Evolutionary conservation across 1,140 invertebrate species (phyloP).

Genomic region (Drosophila oshimai): DNA sequence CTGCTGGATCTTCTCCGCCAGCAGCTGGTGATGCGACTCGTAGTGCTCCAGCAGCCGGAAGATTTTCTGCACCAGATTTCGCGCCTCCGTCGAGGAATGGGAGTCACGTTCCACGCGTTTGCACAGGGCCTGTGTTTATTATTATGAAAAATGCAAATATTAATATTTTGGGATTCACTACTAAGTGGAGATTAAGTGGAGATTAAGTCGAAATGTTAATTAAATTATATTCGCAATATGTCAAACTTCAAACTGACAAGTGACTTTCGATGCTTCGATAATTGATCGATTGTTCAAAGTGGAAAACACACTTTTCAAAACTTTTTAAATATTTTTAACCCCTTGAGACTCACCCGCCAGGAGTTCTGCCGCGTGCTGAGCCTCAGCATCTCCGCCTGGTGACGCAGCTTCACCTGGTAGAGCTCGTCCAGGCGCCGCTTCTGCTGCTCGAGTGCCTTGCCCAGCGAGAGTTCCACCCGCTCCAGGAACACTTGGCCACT

Average conservation of each 20-base stretch:
- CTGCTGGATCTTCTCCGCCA: conserved; percentile 58
- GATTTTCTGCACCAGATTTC: conserved; percentile 61
- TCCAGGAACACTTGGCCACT: conserved; percentile 70
- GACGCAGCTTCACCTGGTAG: conserved; percentile 58
- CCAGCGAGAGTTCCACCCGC: conserved; percentile 65
- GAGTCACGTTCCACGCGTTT: conserved; percentile 45
- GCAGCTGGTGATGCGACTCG: conserved; percentile 50
- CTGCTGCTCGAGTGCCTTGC: conserved; percentile 65
- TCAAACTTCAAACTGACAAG: no score
- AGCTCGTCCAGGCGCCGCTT: conserved; percentile 52
- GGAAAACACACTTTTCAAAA: no score
- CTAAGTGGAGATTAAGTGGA: no score
- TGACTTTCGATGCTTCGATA: no score
- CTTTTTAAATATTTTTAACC: no score
- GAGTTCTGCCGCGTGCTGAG: conserved; percentile 55
- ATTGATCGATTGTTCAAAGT: no score
- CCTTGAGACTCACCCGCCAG: conserved; percentile 46
- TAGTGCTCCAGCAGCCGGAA: conserved; percentile 62
- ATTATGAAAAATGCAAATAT: no score
- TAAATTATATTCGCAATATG: background rate
- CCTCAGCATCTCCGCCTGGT: conserved; percentile 55
- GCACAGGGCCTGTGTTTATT: conserved; percentile 24
- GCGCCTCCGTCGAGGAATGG: conserved; percentile 45
- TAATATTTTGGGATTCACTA: no score
- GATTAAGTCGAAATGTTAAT: no score